Percentiles rank a stretch among this genome's conserved stretches.
Evolutionary conservation across 2,888 invertebrate species (phyloP).

Genomic region (Actias luna): DNA sequence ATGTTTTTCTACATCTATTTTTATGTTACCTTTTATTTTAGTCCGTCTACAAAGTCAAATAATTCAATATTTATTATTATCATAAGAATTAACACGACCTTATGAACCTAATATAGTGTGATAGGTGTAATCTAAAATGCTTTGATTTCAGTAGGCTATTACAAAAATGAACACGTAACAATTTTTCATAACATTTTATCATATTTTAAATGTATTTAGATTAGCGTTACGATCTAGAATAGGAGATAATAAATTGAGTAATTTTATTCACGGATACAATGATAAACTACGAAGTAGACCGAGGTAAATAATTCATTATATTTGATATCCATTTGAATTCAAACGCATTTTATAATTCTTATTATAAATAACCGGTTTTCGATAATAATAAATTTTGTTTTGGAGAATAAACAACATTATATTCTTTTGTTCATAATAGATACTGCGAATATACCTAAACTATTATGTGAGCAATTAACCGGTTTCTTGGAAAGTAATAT

Average conservation of each 20-base stretch:
- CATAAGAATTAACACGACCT: neutral
- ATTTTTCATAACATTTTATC: constrained; percentile 6
- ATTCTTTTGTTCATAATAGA: neutral
- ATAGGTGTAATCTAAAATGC: neutral
- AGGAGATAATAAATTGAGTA: neutral
- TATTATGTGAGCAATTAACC: too few relatives aligned
- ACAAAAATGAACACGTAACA: constrained; percentile 1
- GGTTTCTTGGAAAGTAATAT: too few relatives aligned
- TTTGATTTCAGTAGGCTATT: neutral
- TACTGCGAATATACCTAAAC: too few relatives aligned
- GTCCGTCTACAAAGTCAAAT: neutral
- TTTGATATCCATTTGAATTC: neutral
- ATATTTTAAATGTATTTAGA: constrained; percentile 7
- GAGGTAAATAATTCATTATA: neutral
- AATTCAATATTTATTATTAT: neutral
- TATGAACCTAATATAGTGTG: neutral
- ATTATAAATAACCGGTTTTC: neutral
- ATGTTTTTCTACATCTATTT: too few relatives aligned
- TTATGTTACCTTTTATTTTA: neutral
- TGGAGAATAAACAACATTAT: neutral
- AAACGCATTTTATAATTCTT: neutral
- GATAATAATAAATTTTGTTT: neutral
- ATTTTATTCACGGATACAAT: neutral
- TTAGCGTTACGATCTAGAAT: neutral
- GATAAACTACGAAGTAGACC: neutral